These are phyloP conservation scores for Zaprionus camerounensis DNA, from an alignment of 1,140 invertebrate genomes.

Conservation along the genomic window DNA sequence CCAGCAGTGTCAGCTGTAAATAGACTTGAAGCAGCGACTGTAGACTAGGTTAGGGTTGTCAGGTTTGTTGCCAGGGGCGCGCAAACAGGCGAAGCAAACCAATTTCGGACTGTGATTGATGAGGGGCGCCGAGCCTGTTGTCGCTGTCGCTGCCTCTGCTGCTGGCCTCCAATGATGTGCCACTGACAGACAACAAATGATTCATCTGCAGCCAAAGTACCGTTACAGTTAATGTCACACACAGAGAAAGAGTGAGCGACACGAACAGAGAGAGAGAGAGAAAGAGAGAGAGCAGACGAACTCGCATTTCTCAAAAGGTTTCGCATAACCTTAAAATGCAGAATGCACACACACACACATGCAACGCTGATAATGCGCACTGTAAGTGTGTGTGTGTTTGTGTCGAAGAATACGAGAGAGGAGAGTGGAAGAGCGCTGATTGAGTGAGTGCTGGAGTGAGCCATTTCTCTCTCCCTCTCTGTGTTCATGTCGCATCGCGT, in stretches of 20 bases:
- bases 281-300: background rate
- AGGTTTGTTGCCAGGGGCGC: slow-evolving; percentile 23
- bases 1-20: slow-evolving; percentile 35
- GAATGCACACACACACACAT: background rate
- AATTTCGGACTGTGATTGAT: slow-evolving; percentile 63
- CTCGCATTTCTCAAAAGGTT: background rate
- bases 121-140: slow-evolving; percentile 22
- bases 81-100: slow-evolving; percentile 10
- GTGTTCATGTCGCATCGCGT: slow-evolving; percentile 22
- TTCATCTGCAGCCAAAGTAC: slow-evolving; percentile 43
- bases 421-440: background rate
- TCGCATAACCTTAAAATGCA: slow-evolving; percentile 3
- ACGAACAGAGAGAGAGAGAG: background rate
- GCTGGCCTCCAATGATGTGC: slow-evolving; percentile 61
- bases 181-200: slow-evolving; percentile 63
- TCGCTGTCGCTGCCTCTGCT: background rate
- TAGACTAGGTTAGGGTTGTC: slow-evolving; percentile 46
- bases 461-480: background rate
- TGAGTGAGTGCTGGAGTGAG: background rate
- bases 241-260: background rate
- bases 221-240: slow-evolving; percentile 20
- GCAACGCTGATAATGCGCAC: background rate
- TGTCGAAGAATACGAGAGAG: too few relatives aligned
- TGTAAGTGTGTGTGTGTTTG: background rate
- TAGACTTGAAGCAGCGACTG: slow-evolving; percentile 39